Percentiles rank a stretch among this genome's conserved stretches.
Conservation (phyloP, 2,113 vertebrate species). For the Noctilio leporinus region DNA sequence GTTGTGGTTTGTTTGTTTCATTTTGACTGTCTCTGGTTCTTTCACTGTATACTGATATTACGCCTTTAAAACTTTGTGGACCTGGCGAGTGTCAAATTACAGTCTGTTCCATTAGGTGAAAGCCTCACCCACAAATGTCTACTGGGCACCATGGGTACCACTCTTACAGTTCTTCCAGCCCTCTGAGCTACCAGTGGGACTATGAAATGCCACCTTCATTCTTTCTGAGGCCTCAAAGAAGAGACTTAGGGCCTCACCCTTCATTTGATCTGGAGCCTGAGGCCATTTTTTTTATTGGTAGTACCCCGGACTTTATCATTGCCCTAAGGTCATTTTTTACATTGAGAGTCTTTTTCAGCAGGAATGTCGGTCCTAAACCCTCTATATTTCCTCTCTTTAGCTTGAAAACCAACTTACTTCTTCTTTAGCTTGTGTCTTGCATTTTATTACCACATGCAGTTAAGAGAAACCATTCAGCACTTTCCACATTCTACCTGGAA, state of each 20-base stretch:
- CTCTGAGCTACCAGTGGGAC: neutral
- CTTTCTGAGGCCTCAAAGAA: neutral
- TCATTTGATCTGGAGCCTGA: neutral
- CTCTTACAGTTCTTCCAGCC: neutral
- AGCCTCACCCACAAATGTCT: neutral
- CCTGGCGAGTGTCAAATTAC: neutral
- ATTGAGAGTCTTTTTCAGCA: neutral
- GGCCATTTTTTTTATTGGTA: neutral
- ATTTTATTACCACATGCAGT: neutral
- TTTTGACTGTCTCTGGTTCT: neutral
- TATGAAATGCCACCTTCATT: neutral
- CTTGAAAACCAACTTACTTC: neutral
- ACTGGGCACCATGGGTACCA: neutral
- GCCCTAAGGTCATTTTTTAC: neutral
- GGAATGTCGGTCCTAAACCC: neutral
- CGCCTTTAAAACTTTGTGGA: neutral
- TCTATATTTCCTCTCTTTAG: neutral
- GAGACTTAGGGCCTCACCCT: neutral
- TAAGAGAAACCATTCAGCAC: neutral
- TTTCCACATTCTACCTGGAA: neutral
- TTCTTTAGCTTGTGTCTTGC: neutral
- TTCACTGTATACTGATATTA: neutral
- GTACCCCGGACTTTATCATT: neutral
- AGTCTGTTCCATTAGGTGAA: neutral
- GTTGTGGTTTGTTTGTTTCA: neutral